Percentiles rank a stretch among this genome's conserved stretches.
phyloP scores from a whole-genome alignment of 2,113 vertebrate species.

The Salvator merianae region DNA sequence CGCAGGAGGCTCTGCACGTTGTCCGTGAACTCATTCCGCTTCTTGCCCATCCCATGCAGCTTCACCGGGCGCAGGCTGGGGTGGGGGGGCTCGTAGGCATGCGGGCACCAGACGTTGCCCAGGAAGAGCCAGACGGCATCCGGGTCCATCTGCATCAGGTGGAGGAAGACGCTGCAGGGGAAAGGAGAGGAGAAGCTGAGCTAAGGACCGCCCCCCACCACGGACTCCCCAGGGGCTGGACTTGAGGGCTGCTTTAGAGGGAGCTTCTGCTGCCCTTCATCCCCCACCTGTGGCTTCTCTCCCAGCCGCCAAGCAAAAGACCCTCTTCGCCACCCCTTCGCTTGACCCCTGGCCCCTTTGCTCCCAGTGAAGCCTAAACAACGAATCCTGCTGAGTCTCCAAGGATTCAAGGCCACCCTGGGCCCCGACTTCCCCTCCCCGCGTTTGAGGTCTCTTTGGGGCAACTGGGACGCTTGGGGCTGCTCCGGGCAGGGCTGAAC shows the following conservation, averaged over 20 bases:
- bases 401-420: too few species aligned
- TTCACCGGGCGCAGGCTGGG: conserved; percentile 73
- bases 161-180: conserved; percentile 83
- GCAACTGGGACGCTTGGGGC: too few species aligned
- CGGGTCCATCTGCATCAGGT: conserved; percentile 83
- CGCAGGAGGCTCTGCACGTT: conserved; percentile 83
- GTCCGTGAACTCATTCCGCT: conserved; percentile 74
- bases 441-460: too few species aligned
- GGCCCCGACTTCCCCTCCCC: too few species aligned
- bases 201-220: background rate
- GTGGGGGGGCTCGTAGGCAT: conserved; percentile 73
- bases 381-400: too few species aligned
- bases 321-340: too few species aligned
- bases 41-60: conserved; percentile 65
- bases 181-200: conserved; percentile 1
- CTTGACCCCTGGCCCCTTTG: too few species aligned
- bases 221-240: background rate
- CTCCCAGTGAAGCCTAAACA: too few species aligned
- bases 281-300: background rate
- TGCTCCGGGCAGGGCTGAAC: too few species aligned
- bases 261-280: background rate
- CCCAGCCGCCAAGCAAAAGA: background rate
- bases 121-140: conserved; percentile 89
- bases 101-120: conserved; percentile 78
- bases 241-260: background rate